Conservation (phyloP, 2,113 vertebrate genomes). For the Hucho hucho region DNA sequence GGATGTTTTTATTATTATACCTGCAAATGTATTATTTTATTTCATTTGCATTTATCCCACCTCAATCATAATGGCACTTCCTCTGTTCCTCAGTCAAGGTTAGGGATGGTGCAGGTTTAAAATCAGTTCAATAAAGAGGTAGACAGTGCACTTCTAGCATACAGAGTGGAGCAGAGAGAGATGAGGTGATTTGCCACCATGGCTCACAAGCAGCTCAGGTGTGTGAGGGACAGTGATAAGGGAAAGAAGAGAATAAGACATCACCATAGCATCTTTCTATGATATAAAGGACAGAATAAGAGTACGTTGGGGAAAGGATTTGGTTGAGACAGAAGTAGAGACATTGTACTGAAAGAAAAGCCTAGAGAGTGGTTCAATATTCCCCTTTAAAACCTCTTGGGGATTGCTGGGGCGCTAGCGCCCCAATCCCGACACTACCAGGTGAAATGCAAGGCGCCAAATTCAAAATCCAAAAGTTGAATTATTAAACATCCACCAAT, state of each 20-base stretch:
- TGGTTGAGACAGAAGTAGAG: neutral
- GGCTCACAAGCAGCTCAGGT: neutral
- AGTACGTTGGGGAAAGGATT: neutral
- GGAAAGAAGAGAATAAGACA: neutral
- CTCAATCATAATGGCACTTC: neutral
- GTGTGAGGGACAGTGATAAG: neutral
- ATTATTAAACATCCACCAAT: no score
- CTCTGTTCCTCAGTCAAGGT: conserved; percentile 24
- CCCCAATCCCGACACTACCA: no score
- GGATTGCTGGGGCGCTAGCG: no score
- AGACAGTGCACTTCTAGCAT: conserved; percentile 8
- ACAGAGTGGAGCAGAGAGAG: neutral
- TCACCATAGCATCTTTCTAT: neutral
- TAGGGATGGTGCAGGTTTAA: conserved; percentile 11
- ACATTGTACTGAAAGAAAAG: neutral
- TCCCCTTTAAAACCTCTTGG: no score
- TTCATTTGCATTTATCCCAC: neutral
- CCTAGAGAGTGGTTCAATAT: neutral
- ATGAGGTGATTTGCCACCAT: neutral
- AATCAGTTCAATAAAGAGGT: no score
- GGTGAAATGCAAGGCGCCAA: no score
- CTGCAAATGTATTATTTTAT: neutral
- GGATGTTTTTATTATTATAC: no score
- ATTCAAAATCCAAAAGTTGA: no score
- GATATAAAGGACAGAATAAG: neutral